A percentile compares a stretch with the other conserved stretches of the same genome.
Conservation (phyloP, 23 tunicate species). For the Halocynthia roretzi region DNA sequence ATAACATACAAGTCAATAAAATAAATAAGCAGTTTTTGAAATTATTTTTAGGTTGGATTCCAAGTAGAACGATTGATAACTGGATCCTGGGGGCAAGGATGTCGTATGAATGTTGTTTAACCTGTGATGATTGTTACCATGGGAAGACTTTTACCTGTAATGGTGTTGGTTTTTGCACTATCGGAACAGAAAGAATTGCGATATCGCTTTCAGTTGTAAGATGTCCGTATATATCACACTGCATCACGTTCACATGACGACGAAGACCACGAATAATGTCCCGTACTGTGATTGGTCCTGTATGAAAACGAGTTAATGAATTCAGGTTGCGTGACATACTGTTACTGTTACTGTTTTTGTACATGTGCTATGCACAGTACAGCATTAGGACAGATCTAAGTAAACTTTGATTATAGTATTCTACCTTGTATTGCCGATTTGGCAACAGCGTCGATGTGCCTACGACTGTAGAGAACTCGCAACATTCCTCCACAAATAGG, state of each 20-base stretch:
- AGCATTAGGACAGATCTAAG: not conserved
- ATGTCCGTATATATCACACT: slow-evolving; percentile 65
- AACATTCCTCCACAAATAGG: slow-evolving; percentile 71
- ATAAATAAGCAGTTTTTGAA: not conserved
- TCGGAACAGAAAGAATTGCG: slow-evolving; percentile 37
- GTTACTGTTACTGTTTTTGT: too few relatives aligned
- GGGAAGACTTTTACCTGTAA: slow-evolving; percentile 28
- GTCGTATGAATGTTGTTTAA: not conserved
- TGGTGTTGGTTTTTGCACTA: slow-evolving; percentile 30
- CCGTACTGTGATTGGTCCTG: slow-evolving; percentile 74
- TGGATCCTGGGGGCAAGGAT: not conserved
- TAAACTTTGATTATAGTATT: too few relatives aligned
- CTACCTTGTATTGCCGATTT: slow-evolving; percentile 5
- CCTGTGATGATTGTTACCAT: not conserved
- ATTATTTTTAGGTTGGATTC: not conserved
- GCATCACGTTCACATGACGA: slow-evolving; percentile 43
- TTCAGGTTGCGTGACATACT: too few relatives aligned
- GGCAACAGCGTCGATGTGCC: slow-evolving; percentile 24
- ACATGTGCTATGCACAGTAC: not conserved
- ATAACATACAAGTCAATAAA: not conserved
- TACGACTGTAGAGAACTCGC: slow-evolving; percentile 33
- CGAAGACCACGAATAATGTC: slow-evolving; percentile 44
- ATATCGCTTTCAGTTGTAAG: slow-evolving; percentile 70
- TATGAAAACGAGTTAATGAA: not conserved
- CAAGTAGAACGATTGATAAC: not conserved